Conservation (phyloP, 1,140 invertebrate species). For the Onthophagus taurus region DNA sequence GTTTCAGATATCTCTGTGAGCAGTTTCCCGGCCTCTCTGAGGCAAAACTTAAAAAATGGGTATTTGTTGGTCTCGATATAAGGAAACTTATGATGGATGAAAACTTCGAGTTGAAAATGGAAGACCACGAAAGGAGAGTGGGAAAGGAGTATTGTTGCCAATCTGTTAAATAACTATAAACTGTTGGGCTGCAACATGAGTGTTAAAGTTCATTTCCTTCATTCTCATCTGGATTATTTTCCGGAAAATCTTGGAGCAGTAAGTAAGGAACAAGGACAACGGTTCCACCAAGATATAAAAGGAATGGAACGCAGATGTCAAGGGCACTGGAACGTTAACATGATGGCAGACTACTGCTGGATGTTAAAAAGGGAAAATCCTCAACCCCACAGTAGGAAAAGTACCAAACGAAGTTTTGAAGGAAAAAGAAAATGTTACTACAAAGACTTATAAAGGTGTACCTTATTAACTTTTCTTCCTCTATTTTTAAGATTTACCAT, state of each 20-base stretch:
- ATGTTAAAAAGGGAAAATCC: slow-evolving; percentile 14
- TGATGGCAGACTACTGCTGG: slow-evolving; percentile 30
- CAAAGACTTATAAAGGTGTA: slow-evolving; percentile 7
- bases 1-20: slow-evolving; percentile 26
- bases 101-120: slow-evolving; percentile 18
- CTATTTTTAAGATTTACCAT: slow-evolving; percentile 2
- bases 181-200: slow-evolving; percentile 12
- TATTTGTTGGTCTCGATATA: slow-evolving; percentile 23
- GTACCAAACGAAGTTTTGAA: slow-evolving; percentile 6
- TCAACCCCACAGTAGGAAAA: slow-evolving; percentile 4
- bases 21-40: slow-evolving; percentile 26
- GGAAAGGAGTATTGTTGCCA: slow-evolving; percentile 6
- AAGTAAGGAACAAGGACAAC: slow-evolving; percentile 29
- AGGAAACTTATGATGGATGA: slow-evolving; percentile 21
- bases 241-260: slow-evolving; percentile 25
- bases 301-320: slow-evolving; percentile 27
- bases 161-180: slow-evolving; percentile 5
- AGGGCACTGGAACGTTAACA: slow-evolving; percentile 22
- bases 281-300: slow-evolving; percentile 29
- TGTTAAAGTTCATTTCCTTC: slow-evolving; percentile 31
- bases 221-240: slow-evolving; percentile 27
- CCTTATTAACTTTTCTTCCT: slow-evolving; percentile 8
- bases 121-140: slow-evolving; percentile 10
- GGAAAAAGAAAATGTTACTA: slow-evolving; percentile 5
- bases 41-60: slow-evolving; percentile 26